Percentiles rank a stretch among this genome's conserved stretches.
phyloP scores from a whole-genome alignment of 2,888 invertebrate genomes.

The Mesorhabditis belari region DNA sequence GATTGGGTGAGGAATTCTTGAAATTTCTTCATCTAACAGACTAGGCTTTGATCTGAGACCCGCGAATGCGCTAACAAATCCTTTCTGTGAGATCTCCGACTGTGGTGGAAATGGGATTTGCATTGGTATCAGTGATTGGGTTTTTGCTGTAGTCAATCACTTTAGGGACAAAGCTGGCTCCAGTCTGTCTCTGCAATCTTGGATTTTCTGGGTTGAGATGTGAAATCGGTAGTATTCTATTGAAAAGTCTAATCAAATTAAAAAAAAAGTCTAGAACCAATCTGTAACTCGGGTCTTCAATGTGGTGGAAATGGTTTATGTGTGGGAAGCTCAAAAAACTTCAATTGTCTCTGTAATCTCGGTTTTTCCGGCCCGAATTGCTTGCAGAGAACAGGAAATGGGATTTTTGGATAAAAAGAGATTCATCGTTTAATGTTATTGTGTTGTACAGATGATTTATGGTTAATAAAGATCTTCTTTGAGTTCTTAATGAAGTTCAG shows the following conservation, averaged over 20 bases:
- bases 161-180: constrained; percentile 25
- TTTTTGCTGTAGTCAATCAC: too few species aligned
- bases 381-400: constrained; percentile 16
- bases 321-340: constrained; percentile 27
- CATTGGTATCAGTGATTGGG: too few species aligned
- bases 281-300: constrained; percentile 31
- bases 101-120: constrained; percentile 35
- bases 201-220: constrained; percentile 39
- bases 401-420: too few species aligned
- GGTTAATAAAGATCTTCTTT: too few species aligned
- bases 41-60: not conserved
- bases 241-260: not conserved
- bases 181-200: constrained; percentile 34
- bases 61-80: too few species aligned
- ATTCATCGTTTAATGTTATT: too few species aligned
- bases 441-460: too few species aligned
- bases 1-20: constrained; percentile 12
- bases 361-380: constrained; percentile 91
- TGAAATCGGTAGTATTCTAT: constrained; percentile 23
- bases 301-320: constrained; percentile 39
- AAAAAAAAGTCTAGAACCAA: constrained; percentile 19
- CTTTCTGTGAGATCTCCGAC: constrained; percentile 28
- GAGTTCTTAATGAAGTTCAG: too few species aligned
- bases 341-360: constrained; percentile 64
- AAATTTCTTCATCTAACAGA: not conserved